Percentiles rank a stretch among this genome's conserved stretches.
phyloP scores from a whole-genome alignment of 2,113 vertebrate species.

The Eubucco bourcierii region DNA sequence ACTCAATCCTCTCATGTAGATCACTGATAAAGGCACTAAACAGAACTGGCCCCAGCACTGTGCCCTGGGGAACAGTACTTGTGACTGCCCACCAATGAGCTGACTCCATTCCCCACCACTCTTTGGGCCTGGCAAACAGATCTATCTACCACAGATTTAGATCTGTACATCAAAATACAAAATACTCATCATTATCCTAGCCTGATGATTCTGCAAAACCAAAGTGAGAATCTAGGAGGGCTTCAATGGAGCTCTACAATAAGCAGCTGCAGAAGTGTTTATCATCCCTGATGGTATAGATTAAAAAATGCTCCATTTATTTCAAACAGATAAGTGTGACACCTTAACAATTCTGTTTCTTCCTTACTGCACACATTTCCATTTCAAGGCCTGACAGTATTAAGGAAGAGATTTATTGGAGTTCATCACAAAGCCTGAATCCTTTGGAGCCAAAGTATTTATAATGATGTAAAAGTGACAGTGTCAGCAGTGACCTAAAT shows the following conservation, averaged over 20 bases:
- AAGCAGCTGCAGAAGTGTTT: neutral
- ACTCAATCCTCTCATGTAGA: no score
- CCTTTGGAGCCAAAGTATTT: conserved; percentile 21
- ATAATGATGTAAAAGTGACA: conserved; percentile 24
- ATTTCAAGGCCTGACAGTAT: conserved; percentile 41
- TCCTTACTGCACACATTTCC: conserved; percentile 37
- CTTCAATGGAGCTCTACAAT: neutral
- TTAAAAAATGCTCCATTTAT: conserved; percentile 51
- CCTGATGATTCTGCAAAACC: neutral
- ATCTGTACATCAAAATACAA: neutral
- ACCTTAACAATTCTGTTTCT: conserved; percentile 45
- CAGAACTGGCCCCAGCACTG: no score
- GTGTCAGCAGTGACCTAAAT: conserved; percentile 49
- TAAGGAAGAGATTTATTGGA: conserved; percentile 50
- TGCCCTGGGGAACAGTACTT: no score
- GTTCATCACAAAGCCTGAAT: conserved; percentile 19
- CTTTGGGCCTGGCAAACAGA: neutral
- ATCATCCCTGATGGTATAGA: conserved; percentile 45
- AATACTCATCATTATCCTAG: neutral
- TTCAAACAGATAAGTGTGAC: conserved; percentile 37
- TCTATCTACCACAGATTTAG: conserved; percentile 4
- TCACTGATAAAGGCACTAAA: no score
- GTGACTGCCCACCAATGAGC: no score
- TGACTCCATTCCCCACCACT: no score
- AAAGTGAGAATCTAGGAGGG: neutral